Base-by-base conservation (phyloP, 2,797 vertebrate species). In the Sphenodon punctatus region DNA sequence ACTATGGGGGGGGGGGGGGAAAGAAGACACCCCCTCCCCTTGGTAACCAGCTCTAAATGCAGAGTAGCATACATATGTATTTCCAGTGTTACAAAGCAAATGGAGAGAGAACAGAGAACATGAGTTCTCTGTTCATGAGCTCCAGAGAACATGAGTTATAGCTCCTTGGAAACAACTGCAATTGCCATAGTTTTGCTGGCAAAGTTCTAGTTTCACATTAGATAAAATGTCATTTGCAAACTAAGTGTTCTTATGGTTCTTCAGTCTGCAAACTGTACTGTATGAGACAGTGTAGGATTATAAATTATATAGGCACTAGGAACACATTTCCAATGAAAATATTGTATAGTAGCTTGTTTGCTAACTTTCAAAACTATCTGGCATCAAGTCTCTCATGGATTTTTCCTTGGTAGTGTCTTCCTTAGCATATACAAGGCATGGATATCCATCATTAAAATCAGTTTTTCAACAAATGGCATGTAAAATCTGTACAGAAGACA, bases 401-500 rank as follows among this genome's bases (percentile, higher is more conserved):
- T 68, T 78, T 73, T 82, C 72, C 66, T 59, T 66, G 73, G 72
- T 49, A 71, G 1, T 67, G 32, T 66, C 38, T 58, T 59, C 27
- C 48, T 75, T 53, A 58, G 19, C 49, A 51, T 19, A 5, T 34
- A 22, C 27, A 45, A 19, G 32, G 49, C 34, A 48, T 34, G 65
- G 60, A 49, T 6, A 65, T 42, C 41, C n/a, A 48, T 14, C 36
- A 72, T 30, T 76, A 77, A 85, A 67, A n/a, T 3, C 60, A 67
- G 9, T 27, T 46, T 56, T 83, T 73, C 67, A 75, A 86, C 65
- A 79, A 36, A 80, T 34, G 19, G 82, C 27, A 60, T 9, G 48
- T 59, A 67, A 22, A 75, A 43, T 69, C 4, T 5, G 69, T 45
- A 76, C 25, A 82, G 73, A 86, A 81, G 60, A 66, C 85, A 85